Evolutionary conservation across 2,888 invertebrate species (phyloP).

Genomic region (Buathra laborator): DNA sequence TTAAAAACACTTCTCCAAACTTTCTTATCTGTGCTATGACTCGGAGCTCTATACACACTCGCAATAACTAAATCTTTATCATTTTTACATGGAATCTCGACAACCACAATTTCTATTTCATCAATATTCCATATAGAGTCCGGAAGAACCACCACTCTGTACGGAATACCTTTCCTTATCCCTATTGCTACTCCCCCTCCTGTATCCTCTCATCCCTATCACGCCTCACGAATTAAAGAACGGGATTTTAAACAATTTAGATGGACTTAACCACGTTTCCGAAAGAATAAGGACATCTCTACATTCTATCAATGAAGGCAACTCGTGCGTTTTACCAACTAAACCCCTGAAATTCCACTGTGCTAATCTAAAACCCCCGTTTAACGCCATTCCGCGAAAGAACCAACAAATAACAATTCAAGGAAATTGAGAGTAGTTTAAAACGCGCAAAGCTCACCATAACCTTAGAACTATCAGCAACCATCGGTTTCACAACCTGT

Average conservation of each 20-base stretch:
- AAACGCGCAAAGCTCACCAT: too few species aligned
- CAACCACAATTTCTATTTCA: constrained; percentile 3
- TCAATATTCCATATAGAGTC: not conserved
- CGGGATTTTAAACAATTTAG: not conserved
- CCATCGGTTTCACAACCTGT: too few species aligned
- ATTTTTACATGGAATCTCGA: not conserved
- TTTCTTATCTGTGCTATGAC: not conserved
- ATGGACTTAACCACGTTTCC: constrained; percentile 23
- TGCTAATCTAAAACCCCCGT: not conserved
- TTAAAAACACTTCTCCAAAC: not conserved
- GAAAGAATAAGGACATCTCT: constrained; percentile 24
- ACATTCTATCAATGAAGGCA: not conserved
- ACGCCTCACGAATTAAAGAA: not conserved
- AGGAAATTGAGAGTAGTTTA: too few species aligned
- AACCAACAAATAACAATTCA: too few species aligned
- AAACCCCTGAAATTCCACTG: constrained; percentile 48
- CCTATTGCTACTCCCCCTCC: constrained; percentile 33
- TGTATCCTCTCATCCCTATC: not conserved
- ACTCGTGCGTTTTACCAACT: constrained; percentile 16
- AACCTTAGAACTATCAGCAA: too few species aligned
- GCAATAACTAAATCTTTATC: not conserved
- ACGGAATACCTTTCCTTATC: constrained; percentile 3
- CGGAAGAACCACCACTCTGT: not conserved
- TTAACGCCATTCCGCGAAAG: not conserved
- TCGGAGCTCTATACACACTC: not conserved